These are phyloP conservation scores for Sebastes elongatus DNA, from an alignment of 2,797 vertebrate species.

Conservation along the genomic window DNA sequence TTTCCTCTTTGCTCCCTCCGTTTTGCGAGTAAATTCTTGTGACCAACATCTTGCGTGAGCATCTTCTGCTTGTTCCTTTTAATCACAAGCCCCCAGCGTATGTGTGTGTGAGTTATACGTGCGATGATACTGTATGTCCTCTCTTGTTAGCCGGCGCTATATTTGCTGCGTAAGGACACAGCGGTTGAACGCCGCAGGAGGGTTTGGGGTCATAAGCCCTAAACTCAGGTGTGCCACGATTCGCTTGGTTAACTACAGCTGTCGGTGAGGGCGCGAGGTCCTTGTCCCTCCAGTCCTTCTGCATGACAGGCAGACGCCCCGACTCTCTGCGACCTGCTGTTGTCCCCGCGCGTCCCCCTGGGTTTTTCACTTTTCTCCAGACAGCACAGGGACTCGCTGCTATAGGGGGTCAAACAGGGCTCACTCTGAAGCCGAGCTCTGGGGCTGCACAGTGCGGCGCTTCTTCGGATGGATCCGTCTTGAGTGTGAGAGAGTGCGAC, in stretches of 20 bases:
- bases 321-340: slow-evolving; percentile 29
- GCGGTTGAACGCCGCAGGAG: slow-evolving; percentile 22
- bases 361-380: slow-evolving; percentile 51
- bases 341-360: slow-evolving; percentile 30
- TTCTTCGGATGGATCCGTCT: background rate
- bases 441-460: background rate
- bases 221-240: slow-evolving; percentile 68
- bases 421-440: slow-evolving; percentile 21
- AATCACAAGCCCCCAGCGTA: background rate
- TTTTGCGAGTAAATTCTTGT: background rate
- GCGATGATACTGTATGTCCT: slow-evolving; percentile 1
- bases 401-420: slow-evolving; percentile 39
- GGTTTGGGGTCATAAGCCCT: slow-evolving; percentile 40
- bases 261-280: slow-evolving; percentile 58
- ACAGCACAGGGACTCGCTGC: slow-evolving; percentile 53
- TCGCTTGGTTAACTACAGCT: slow-evolving; percentile 71
- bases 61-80: slow-evolving; percentile 17
- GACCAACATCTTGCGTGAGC: background rate
- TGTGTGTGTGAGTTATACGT: background rate
- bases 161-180: slow-evolving; percentile 11
- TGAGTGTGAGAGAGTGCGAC: slow-evolving; percentile 23
- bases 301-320: slow-evolving; percentile 54
- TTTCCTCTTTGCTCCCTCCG: background rate
- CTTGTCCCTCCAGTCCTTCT: slow-evolving; percentile 47
- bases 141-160: background rate